Conservation (phyloP, 1,140 invertebrate genomes). For the Hycleus cichorii region DNA sequence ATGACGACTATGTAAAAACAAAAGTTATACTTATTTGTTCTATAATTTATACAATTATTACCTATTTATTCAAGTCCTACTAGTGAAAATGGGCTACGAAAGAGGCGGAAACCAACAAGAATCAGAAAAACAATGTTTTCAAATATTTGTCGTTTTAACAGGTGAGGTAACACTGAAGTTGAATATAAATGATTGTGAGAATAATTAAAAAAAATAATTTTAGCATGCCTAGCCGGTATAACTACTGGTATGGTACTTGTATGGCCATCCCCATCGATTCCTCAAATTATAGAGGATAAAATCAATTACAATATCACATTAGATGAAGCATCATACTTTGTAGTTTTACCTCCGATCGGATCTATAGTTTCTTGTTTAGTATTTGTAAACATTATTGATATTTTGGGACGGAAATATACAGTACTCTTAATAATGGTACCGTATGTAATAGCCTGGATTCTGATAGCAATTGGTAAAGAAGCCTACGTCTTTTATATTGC, state of each 20-base stretch:
- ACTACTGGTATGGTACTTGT: slow-evolving; percentile 18
- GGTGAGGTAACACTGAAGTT: neutral
- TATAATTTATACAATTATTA: too few species aligned
- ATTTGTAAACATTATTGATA: slow-evolving; percentile 6
- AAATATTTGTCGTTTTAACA: neutral
- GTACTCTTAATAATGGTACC: slow-evolving; percentile 3
- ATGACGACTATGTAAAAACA: too few species aligned
- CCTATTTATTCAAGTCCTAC: too few species aligned
- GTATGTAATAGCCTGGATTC: neutral
- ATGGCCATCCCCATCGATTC: slow-evolving; percentile 25
- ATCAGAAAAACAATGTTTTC: neutral
- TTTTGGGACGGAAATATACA: slow-evolving; percentile 7
- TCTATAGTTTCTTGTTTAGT: slow-evolving; percentile 1
- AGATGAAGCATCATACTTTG: slow-evolving; percentile 18
- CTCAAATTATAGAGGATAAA: slow-evolving; percentile 12
- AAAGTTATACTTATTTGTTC: too few species aligned
- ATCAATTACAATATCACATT: slow-evolving; percentile 17
- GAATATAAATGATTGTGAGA: neutral
- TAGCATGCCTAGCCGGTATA: neutral
- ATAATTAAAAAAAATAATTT: neutral
- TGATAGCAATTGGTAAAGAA: slow-evolving; percentile 2
- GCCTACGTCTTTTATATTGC: slow-evolving; percentile 36
- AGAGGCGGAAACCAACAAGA: neutral
- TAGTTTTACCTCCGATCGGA: slow-evolving; percentile 18
- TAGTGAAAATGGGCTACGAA: too few species aligned